Evolutionary conservation across 2,888 invertebrate genomes (phyloP), one percentile per base, ranked within the genome.

Genomic region (Exephanes ischioxanthus): DNA sequence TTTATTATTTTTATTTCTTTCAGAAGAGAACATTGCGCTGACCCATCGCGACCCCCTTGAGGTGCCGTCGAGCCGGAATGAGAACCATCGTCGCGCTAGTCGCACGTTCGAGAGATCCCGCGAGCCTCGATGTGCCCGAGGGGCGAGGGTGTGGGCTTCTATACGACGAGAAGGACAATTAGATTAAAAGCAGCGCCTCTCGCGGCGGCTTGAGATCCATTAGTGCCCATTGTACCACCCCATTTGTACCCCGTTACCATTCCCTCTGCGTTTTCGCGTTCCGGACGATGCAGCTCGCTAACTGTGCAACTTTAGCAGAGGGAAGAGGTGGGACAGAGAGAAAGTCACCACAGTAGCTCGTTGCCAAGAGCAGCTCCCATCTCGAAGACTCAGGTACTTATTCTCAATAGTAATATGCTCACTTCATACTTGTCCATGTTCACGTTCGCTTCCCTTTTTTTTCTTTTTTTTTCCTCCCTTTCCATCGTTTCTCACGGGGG

Each of bases 101-200:
- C 76, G 84, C 80, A 55, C 77, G 82, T 87, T 87, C 81, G 85
- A 88, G 85, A 88, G 81, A 82, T 88, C 63, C 71, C 80, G 83
- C 73, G 77, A 76, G 55, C 66, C 76, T 67, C 63, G 63, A 63
- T 63, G 67, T 45, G 68, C 58, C 33, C 55, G 72, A 58, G 51
- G 66, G 72, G 81, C 72, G 80, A 83, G 83, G 86, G 84, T 85
- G 80, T 84, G 77, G 81, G 45, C 70, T 84, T 81, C 72, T 83
- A 80, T 83, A 86, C 85, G 85, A 80, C 68, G 83, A 86, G 92
- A 91, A 93, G 94, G 93, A 94, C 94, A 93, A 94, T 94, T 94
- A 94, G 94, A 94, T 94, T 94, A 94, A 94, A 94, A 94, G 94
- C 94, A 94, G 93, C 94, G 93, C 93, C 93, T 93, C 93, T 93